Conservation (phyloP, 2,113 vertebrate species). For the Mesocricetus auratus region DNA sequence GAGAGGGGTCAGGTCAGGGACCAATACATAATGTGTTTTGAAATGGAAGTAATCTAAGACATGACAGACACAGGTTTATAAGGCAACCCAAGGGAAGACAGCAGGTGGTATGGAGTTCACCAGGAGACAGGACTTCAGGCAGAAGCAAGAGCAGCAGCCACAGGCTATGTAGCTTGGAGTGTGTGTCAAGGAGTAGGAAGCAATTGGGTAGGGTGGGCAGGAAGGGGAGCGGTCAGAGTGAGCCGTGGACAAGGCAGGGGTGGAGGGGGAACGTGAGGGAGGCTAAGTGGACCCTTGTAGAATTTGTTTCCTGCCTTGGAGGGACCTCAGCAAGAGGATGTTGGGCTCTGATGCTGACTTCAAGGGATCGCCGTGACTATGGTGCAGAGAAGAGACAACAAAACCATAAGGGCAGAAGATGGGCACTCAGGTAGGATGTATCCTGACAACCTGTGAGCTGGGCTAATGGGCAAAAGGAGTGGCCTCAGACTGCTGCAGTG, state of each 20-base stretch:
- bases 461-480: not conserved
- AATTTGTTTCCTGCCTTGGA: not conserved
- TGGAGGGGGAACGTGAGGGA: no score
- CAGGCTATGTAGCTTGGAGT: rapidly evolving
- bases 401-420: not conserved
- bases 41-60: not conserved
- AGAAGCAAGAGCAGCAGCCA: not conserved
- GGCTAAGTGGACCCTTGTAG: not conserved
- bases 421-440: not conserved
- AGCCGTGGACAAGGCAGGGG: not conserved
- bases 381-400: not conserved
- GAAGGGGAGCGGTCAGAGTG: not conserved
- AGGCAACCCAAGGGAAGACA: not conserved
- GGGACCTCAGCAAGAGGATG: not conserved
- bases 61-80: not conserved
- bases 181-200: not conserved
- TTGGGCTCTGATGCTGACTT: not conserved
- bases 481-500: not conserved
- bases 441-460: not conserved
- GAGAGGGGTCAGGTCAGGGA: not conserved
- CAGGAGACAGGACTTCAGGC: not conserved
- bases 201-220: not conserved
- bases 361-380: not conserved
- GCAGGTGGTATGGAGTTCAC: not conserved
- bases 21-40: not conserved